A percentile compares a stretch with the other conserved stretches of the same genome.
Evolutionary conservation across 1,140 invertebrate genomes (phyloP).

Genomic region (Anastrepha ludens): DNA sequence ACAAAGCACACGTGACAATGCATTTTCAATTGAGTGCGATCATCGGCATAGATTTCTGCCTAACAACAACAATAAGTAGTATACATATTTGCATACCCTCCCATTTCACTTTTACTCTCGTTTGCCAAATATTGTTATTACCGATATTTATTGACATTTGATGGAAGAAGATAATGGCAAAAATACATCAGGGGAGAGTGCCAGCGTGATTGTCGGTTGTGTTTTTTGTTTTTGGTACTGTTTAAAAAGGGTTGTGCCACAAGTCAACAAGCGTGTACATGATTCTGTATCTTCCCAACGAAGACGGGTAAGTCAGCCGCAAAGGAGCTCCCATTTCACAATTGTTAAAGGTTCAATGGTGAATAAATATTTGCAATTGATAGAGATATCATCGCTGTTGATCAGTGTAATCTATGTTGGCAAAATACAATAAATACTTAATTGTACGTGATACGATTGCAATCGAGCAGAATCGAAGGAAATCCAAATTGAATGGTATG

Average conservation of each 20-base stretch:
- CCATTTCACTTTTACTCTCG: background rate
- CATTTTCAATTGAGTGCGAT: slow-evolving; percentile 55
- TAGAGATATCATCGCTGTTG: slow-evolving; percentile 35
- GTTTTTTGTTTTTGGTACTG: no score
- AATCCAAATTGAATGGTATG: background rate
- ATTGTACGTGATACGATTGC: slow-evolving; percentile 39
- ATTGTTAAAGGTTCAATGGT: background rate
- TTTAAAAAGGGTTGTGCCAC: background rate
- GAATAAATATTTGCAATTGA: slow-evolving; percentile 32
- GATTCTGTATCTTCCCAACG: background rate
- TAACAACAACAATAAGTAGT: background rate
- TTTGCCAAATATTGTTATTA: slow-evolving; percentile 49
- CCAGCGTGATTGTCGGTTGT: background rate
- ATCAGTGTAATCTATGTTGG: slow-evolving; percentile 19
- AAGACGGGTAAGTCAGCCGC: slow-evolving; percentile 28
- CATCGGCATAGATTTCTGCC: background rate
- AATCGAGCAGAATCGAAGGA: slow-evolving; percentile 26
- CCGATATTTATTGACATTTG: slow-evolving; percentile 24
- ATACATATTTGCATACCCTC: background rate
- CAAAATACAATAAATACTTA: slow-evolving; percentile 40
- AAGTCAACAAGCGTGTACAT: background rate
- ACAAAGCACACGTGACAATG: slow-evolving; percentile 54
- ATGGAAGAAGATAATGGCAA: slow-evolving; percentile 24
- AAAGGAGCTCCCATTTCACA: background rate
- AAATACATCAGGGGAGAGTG: background rate